These are phyloP conservation scores for Beaufortia kweichowensis DNA, from an alignment of 2,113 vertebrate species.

Conservation along the genomic window DNA sequence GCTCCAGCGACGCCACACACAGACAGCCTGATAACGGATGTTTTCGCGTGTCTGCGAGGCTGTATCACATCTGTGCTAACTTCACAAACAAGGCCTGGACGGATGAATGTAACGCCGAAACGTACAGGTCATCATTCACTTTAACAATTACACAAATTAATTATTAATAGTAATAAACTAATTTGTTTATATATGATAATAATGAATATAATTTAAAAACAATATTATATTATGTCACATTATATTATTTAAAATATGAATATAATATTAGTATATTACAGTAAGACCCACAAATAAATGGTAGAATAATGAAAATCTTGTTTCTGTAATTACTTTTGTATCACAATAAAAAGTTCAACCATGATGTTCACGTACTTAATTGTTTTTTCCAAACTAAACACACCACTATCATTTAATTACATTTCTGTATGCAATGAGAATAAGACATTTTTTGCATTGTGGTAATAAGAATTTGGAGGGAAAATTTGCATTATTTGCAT, in stretches of 20 bases:
- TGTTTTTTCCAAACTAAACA: no score
- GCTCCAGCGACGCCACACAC: slow-evolving; percentile 21
- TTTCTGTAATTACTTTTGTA: no score
- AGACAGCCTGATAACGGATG: slow-evolving; percentile 32
- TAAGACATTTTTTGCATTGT: neutral
- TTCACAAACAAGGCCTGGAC: neutral
- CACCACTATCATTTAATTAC: no score
- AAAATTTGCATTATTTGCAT: no score
- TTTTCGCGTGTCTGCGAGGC: neutral
- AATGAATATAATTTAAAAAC: neutral
- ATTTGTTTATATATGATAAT: neutral
- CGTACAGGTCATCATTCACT: neutral
- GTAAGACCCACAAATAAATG: no score
- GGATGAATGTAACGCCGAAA: neutral
- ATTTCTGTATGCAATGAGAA: no score
- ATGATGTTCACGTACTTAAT: no score
- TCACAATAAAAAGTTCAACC: no score
- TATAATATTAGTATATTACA: no score
- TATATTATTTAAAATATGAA: no score
- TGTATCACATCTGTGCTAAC: slow-evolving; percentile 3
- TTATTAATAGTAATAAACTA: neutral
- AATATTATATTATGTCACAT: no score
- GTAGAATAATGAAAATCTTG: no score
- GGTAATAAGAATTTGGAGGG: neutral
- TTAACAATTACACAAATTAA: neutral